These are phyloP conservation scores for Phyllostomus discolor DNA, from an alignment of 2,113 vertebrate genomes.

Conservation along the genomic window DNA sequence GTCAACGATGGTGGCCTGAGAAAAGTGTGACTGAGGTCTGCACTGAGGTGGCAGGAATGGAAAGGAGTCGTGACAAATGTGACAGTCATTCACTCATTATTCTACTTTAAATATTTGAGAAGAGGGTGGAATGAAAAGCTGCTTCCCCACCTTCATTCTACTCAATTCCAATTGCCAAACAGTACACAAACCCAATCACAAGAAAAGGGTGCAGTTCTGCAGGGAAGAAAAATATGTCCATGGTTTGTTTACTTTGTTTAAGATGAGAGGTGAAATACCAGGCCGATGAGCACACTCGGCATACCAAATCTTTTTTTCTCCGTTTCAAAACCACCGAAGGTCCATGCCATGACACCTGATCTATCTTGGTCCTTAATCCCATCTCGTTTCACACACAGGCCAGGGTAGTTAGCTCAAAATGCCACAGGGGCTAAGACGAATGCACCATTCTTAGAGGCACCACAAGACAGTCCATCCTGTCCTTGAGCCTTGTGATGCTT, in stretches of 20 bases:
- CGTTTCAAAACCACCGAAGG: background rate
- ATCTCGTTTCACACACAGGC: background rate
- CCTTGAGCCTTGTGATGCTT: background rate
- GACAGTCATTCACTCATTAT: background rate
- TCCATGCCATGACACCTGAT: background rate
- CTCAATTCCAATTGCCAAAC: background rate
- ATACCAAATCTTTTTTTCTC: background rate
- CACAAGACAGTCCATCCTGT: rapidly evolving
- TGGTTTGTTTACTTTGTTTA: conserved; percentile 45
- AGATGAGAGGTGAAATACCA: conserved; percentile 35
- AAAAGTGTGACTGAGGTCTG: background rate
- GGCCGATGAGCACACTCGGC: background rate
- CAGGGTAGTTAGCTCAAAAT: background rate
- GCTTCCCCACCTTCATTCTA: background rate
- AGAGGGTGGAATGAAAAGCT: background rate
- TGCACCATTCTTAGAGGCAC: background rate
- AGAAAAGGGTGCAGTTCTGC: conserved; percentile 35
- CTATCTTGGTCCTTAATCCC: background rate
- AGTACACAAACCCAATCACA: background rate
- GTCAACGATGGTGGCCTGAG: background rate
- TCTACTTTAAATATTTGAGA: conserved; percentile 21
- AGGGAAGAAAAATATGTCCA: background rate
- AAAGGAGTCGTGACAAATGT: background rate
- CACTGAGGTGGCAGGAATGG: background rate
- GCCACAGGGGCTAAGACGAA: background rate